Base-by-base conservation (phyloP, 2,797 vertebrate genomes). In the Cuculus canorus region DNA sequence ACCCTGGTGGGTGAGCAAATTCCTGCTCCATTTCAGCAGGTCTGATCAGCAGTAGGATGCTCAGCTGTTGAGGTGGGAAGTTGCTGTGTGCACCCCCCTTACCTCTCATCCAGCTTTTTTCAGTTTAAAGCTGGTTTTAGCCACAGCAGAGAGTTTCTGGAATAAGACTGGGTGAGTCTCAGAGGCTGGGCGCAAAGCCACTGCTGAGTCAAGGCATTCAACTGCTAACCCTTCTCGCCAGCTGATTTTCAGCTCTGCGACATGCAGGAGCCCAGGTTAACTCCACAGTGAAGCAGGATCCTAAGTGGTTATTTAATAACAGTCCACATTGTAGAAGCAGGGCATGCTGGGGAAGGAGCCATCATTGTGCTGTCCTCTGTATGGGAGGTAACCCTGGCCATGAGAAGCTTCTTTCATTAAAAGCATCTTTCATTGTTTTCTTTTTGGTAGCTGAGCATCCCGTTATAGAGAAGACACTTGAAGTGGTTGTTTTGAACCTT, bases 131-230 rank as follows among this genome's bases (percentile, higher is more conserved):
- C 76, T 1, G 2, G 2, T 61, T 80, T 59, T 54, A 35, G 50
- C 33, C 66, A 3, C 84, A 90, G 73, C 82, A 82, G 90, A 68
- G 45, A 57, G 63, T 27, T n/a, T 53, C 90, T 90, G 71, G 77
- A 33, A 9, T 33, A 22, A 56, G 57, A 39, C 79, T 93, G 83
- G 72, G 86, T 33, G 43, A 23, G 35, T 21, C 45, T 86, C 84
- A n/a, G 17, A 1, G 23, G 65, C 91, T 65, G 87, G 91, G 93
- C 86, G 93, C 11, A 16, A 71, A 87, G 88, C 94, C 88, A 90
- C 90, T 95, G 95, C 95, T 96, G 94, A 97, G 93, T 95, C 93
- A 97, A 82, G 45, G 82, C 91, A 35, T 96, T 96, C 73, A 75
- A 88, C 88, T 70, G 63, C 80, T 71, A 56, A 9, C 15, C 54